Percentiles rank a stretch among this genome's conserved stretches.
Conservation (phyloP, 2,888 invertebrate genomes). For the Baccha elongata region DNA sequence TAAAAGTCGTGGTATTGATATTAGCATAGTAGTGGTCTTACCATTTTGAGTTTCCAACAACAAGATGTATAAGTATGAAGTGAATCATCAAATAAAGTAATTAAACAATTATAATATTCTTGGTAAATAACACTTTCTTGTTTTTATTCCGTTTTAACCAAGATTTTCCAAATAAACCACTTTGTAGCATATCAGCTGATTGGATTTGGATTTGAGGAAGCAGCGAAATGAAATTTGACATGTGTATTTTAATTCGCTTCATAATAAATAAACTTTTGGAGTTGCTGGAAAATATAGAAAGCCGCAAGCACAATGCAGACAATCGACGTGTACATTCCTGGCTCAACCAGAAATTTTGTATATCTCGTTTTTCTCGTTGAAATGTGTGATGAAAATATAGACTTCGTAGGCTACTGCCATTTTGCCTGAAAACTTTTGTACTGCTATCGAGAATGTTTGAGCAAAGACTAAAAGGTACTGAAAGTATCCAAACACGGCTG, state of each 20-base stretch:
- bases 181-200: constrained; percentile 72
- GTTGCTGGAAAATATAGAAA: constrained; percentile 1
- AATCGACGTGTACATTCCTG: background rate
- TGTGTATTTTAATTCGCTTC: background rate
- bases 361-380: no score
- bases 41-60: constrained; percentile 62
- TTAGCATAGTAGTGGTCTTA: background rate
- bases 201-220: no score
- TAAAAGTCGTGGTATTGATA: background rate
- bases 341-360: no score
- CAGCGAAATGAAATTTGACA: constrained; percentile 15
- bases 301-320: background rate
- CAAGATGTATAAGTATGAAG: constrained; percentile 6
- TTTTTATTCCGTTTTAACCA: constrained; percentile 23
- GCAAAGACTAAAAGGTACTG: no score
- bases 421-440: no score
- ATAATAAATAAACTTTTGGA: background rate
- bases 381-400: no score
- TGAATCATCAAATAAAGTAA: constrained; percentile 40
- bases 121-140: constrained; percentile 14
- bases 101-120: background rate
- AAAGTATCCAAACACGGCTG: no score
- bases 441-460: no score
- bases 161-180: constrained; percentile 63
- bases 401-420: no score